Evolutionary conservation across 2,888 invertebrate species (phyloP).

Genomic region (Octodonta nipae): DNA sequence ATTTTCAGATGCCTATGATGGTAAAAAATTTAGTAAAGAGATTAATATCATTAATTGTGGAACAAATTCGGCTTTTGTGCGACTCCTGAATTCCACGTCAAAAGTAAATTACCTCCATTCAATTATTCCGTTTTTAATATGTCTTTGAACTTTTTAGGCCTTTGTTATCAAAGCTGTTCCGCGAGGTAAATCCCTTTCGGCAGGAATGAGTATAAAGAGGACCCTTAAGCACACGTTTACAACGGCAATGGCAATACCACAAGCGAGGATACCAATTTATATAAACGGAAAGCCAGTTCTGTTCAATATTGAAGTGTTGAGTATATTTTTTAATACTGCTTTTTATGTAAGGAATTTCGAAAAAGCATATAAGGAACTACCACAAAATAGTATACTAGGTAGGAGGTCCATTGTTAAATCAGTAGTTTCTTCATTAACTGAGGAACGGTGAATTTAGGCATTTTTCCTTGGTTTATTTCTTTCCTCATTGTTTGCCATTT

Average conservation of each 20-base stretch:
- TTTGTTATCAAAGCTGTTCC: conserved; percentile 27
- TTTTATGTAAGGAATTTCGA: too few relatives aligned
- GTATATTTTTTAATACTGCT: too few relatives aligned
- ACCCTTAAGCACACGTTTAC: conserved; percentile 28
- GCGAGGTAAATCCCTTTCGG: conserved; percentile 21
- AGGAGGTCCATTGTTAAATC: too few relatives aligned
- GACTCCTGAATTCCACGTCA: conserved; percentile 31
- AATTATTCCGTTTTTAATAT: not conserved
- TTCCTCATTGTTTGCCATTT: too few relatives aligned
- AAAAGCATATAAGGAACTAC: too few relatives aligned
- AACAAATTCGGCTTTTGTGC: conserved; percentile 24
- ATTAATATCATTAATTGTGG: conserved; percentile 33
- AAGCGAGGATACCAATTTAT: conserved; percentile 28
- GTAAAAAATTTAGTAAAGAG: conserved; percentile 25
- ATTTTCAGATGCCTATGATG: conserved; percentile 35
- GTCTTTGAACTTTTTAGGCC: conserved; percentile 22
- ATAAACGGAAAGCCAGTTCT: conserved; percentile 27
- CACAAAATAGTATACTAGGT: too few relatives aligned
- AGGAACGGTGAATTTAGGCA: too few relatives aligned
- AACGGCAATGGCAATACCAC: conserved; percentile 22
- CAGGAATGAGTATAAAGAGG: conserved; percentile 32
- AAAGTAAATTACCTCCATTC: conserved; percentile 23
- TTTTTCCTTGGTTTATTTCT: too few relatives aligned
- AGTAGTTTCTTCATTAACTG: too few relatives aligned
- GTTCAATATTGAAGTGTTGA: conserved; percentile 29